These are phyloP conservation scores for Actinemys pallida DNA, from an alignment of 2,113 vertebrate species.

Conservation along the genomic window DNA sequence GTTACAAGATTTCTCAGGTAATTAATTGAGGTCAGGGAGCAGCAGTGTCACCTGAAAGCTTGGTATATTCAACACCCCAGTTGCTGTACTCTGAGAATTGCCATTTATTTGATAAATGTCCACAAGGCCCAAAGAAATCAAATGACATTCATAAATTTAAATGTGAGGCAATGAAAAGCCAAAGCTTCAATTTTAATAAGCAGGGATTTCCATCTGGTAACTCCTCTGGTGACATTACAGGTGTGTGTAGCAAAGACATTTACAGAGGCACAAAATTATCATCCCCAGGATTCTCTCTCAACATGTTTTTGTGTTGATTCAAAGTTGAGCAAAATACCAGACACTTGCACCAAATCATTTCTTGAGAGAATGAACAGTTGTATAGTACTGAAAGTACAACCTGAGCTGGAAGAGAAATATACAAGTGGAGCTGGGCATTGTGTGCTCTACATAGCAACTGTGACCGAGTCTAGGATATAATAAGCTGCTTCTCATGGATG, in stretches of 20 bases:
- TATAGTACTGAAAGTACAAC: conserved; percentile 7
- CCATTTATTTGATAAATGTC: conserved; percentile 46
- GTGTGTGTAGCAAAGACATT: not conserved
- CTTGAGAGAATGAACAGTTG: not conserved
- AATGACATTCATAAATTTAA: conserved; percentile 46
- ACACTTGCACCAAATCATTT: conserved; percentile 17
- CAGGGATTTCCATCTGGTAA: conserved; percentile 20
- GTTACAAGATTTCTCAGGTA: conserved; percentile 4
- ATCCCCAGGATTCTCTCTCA: not conserved
- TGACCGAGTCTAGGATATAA: not conserved
- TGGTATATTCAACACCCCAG: not conserved
- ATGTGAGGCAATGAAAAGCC: not conserved
- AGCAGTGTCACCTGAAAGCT: not conserved
- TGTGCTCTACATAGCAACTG: not conserved
- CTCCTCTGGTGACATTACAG: conserved; percentile 10
- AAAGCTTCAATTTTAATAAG: conserved; percentile 47
- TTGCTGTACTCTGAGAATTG: conserved; percentile 21
- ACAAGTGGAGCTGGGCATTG: not conserved
- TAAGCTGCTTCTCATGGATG: not conserved
- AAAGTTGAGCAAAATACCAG: not conserved
- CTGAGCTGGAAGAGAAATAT: not conserved
- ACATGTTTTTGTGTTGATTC: not conserved
- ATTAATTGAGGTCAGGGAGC: conserved; percentile 36
- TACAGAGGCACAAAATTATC: not conserved
- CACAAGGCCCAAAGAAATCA: conserved; percentile 24